Evolutionary conservation across 2,797 vertebrate species (phyloP), one percentile per base, ranked within the genome.

Genomic region (Catamblyrhynchus diadema): DNA sequence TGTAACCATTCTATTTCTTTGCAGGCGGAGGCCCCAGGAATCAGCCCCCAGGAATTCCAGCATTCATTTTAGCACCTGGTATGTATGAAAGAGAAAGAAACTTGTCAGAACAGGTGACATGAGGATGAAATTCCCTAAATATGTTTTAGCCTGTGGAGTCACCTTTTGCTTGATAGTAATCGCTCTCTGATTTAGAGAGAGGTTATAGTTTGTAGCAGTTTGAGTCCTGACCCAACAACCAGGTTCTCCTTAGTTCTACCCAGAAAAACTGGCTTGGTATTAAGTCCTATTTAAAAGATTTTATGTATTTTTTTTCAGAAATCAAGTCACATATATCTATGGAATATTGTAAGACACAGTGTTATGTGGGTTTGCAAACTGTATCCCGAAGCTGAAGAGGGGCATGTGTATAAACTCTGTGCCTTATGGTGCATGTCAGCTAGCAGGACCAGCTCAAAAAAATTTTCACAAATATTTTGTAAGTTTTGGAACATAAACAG

Each of bases 91-190:
- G 32, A 39, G 19, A 50, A 92, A 93, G 39, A 81, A 86, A 78
- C 81, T 74, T 96, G 88, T 91, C 60, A 84, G 86, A 83, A 78
- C 82, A 71, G 28, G 15, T 88, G 85, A 91, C 39, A 50, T 2
- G 2, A 70, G 56, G 57, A 73, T 95, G 66, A 79, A 95, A 95
- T 93, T 92, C 72, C 30, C 39, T 81, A 62, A 71, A 71, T 87
- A 59, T 92, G 66, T 93, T 88, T 92, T 77, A 91, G 73, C 86
- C 47, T 95, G 84, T 93, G 62, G 24, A 84, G 64, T 82, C 62
- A 92, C 53, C 60, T 95, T 87, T 91, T 67, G 25, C 59, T 53
- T 81, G 56, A 80, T 79, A 67, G 13, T 18, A 62, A 70, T 81
- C 65, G 75, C 67, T 61, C 59, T 65, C 9, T 35, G 61, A 83